Conservation (phyloP, 2,113 vertebrate species). For the Pangasianodon hypophthalmus region DNA sequence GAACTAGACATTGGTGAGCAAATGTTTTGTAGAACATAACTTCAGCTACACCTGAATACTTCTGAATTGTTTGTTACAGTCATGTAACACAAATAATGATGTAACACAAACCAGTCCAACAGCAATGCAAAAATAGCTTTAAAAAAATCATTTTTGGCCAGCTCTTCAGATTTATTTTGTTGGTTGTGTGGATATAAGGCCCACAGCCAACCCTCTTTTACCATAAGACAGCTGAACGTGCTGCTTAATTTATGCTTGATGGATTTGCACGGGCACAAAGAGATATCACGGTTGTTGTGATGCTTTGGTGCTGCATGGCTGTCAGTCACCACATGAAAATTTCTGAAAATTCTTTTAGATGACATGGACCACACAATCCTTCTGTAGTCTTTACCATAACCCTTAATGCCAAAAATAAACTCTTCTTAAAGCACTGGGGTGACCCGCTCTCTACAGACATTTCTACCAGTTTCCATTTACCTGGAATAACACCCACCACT, state of each 20-base stretch:
- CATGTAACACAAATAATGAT: background rate
- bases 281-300: background rate
- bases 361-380: background rate
- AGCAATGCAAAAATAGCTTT: background rate
- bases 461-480: background rate
- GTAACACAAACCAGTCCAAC: background rate
- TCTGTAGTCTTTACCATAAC: background rate
- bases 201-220: slow-evolving; percentile 1
- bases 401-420: background rate
- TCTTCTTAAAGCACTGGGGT: background rate
- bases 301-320: background rate
- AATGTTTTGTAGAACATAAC: background rate
- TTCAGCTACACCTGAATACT: background rate
- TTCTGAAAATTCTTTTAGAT: background rate
- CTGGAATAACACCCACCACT: background rate
- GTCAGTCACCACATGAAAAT: background rate
- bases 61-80: background rate
- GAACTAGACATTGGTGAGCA: background rate
- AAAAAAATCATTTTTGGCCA: background rate
- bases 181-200: background rate
- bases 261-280: background rate
- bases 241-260: background rate
- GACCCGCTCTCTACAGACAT: background rate
- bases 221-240: background rate
- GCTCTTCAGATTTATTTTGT: background rate